Evolutionary conservation across 2,113 vertebrate species (phyloP).

Genomic region (Sakesphorus luctuosus): DNA sequence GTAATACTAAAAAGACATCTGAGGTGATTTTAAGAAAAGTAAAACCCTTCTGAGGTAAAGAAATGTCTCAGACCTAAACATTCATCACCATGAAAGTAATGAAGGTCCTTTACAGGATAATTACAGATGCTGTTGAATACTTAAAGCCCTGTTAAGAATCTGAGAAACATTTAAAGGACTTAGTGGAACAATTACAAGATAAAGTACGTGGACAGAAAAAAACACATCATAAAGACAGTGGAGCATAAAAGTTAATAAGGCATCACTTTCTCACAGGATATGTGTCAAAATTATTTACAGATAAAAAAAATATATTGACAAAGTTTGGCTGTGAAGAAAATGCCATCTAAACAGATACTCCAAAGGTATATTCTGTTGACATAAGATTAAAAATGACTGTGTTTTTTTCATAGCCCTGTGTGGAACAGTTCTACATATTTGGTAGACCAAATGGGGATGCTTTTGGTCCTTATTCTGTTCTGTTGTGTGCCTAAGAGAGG

Average conservation of each 20-base stretch:
- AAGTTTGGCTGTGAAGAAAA: not conserved
- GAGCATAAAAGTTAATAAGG: not conserved
- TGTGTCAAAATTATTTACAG: not conserved
- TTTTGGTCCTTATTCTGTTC: not conserved
- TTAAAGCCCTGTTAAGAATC: not conserved
- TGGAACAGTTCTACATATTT: not conserved
- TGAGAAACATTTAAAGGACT: not conserved
- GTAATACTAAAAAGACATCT: not conserved
- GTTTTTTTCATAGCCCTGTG: fast-evolving
- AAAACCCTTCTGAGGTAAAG: not conserved
- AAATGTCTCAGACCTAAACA: not conserved
- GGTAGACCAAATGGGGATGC: fast-evolving
- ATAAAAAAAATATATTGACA: not conserved
- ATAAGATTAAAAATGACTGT: not conserved
- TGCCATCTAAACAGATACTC: fast-evolving
- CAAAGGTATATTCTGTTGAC: not conserved
- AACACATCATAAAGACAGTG: not conserved
- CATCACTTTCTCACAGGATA: not conserved
- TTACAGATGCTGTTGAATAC: not conserved
- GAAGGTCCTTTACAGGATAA: conserved; percentile 7
- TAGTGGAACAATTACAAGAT: not conserved
- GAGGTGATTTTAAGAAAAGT: not conserved
- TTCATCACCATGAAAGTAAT: conserved; percentile 11
- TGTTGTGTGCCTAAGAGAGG: not conserved
- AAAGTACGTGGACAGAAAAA: not conserved